phyloP scores from a whole-genome alignment of 2,797 vertebrate genomes.

The Halcyon badia region DNA sequence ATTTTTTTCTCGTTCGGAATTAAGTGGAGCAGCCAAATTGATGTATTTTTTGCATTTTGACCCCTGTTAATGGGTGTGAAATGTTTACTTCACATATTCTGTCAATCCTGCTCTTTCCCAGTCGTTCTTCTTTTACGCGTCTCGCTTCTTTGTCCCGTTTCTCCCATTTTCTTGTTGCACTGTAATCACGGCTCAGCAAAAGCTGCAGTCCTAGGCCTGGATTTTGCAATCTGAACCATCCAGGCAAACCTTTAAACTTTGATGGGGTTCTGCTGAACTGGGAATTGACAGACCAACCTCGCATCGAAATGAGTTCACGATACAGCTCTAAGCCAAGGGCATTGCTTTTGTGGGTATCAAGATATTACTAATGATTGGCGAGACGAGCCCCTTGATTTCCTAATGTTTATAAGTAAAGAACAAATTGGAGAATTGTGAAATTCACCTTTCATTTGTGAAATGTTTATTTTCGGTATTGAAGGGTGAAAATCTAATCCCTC shows the following conservation, averaged over 20 bases:
- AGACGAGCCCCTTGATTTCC: not conserved
- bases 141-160: not conserved
- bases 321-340: not conserved
- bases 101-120: not conserved
- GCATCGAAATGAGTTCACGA: not conserved
- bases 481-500: not conserved
- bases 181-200: slow-evolving; percentile 17
- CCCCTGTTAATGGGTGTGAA: not conserved
- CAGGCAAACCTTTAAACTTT: slow-evolving; percentile 16
- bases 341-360: not conserved
- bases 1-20: slow-evolving; percentile 33
- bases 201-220: not conserved
- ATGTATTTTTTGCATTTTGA: slow-evolving; percentile 30
- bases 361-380: not conserved
- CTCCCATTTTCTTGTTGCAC: not conserved
- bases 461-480: slow-evolving; percentile 49
- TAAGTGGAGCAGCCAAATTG: not conserved
- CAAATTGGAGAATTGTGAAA: slow-evolving; percentile 35
- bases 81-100: not conserved
- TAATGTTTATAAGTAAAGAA: slow-evolving; percentile 42
- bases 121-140: not conserved
- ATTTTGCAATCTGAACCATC: not conserved
- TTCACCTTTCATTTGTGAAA: slow-evolving; percentile 55
- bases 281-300: not conserved
- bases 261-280: not conserved